These are phyloP conservation scores for Cheilosia pagana DNA, from an alignment of 2,888 invertebrate species.

Conservation along the genomic window DNA sequence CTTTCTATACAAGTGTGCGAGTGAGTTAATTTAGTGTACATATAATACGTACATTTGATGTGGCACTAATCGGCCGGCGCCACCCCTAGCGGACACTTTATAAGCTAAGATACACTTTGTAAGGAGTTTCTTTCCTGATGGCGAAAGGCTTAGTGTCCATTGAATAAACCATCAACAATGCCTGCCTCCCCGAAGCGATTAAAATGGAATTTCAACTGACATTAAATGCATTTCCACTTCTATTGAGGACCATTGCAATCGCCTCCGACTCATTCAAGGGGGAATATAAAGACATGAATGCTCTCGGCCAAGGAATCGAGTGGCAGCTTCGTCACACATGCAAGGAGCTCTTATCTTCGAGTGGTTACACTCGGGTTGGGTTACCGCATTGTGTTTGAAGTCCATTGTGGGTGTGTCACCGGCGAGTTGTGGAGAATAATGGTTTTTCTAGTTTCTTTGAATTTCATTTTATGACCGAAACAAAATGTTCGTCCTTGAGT, in stretches of 20 bases:
- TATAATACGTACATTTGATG: conserved; percentile 15
- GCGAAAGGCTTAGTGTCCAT: conserved; percentile 48
- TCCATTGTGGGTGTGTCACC: conserved; percentile 42
- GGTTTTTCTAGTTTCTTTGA: conserved; percentile 57
- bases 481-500: conserved; percentile 60
- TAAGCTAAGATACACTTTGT: conserved; percentile 10
- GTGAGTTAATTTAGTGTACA: conserved; percentile 35
- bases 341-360: conserved; percentile 52
- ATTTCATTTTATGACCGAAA: conserved; percentile 60
- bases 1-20: neutral
- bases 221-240: conserved; percentile 63
- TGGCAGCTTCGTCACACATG: conserved; percentile 59
- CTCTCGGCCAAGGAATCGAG: conserved; percentile 52
- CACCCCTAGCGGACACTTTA: conserved; percentile 1
- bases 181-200: conserved; percentile 24
- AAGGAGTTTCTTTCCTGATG: neutral
- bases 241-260: conserved; percentile 34
- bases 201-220: conserved; percentile 39
- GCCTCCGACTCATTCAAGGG: conserved; percentile 21
- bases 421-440: conserved; percentile 39
- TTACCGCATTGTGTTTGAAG: conserved; percentile 40
- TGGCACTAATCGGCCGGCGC: conserved; percentile 43
- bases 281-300: conserved; percentile 18
- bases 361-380: conserved; percentile 46
- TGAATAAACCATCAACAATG: conserved; percentile 60